Percentiles rank a stretch among this genome's conserved stretches.
These are phyloP conservation scores for Trichonephila clavipes DNA, from an alignment of 1,140 invertebrate genomes.

Conservation along the genomic window DNA sequence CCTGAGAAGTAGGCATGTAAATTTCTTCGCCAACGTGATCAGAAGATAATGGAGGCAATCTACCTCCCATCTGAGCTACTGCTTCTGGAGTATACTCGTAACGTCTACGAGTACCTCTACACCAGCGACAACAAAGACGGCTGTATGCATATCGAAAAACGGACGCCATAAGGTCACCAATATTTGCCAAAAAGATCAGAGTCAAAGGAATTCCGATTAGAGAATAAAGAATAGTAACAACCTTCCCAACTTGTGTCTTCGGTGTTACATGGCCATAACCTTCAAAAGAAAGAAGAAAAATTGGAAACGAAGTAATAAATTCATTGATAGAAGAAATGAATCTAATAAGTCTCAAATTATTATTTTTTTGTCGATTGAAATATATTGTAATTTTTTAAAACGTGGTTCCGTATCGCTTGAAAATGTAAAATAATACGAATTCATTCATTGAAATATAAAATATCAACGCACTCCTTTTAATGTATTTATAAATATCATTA, in stretches of 20 bases:
- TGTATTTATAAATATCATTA: too few relatives aligned
- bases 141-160: conserved; percentile 97
- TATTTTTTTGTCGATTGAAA: too few relatives aligned
- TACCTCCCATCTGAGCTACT: conserved; percentile 43
- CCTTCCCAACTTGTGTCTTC: conserved; percentile 89
- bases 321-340: too few relatives aligned
- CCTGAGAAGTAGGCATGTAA: conserved; percentile 80
- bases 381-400: too few relatives aligned
- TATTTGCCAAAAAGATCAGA: conserved; percentile 93
- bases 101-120: conserved; percentile 23
- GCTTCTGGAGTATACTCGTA: conserved; percentile 52
- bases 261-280: conserved; percentile 97
- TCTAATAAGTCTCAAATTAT: too few relatives aligned
- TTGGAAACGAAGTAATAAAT: neutral
- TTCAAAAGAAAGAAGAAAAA: conserved; percentile 77
- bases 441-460: too few relatives aligned
- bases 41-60: conserved; percentile 66
- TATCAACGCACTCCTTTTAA: too few relatives aligned
- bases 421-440: too few relatives aligned
- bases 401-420: too few relatives aligned
- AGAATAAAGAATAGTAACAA: conserved; percentile 95
- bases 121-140: conserved; percentile 85
- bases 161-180: conserved; percentile 95
- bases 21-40: conserved; percentile 79
- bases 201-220: conserved; percentile 97